Percentiles rank a stretch among this genome's conserved stretches.
Conservation (phyloP, 2,888 invertebrate genomes). For the Hartigia nigra region DNA sequence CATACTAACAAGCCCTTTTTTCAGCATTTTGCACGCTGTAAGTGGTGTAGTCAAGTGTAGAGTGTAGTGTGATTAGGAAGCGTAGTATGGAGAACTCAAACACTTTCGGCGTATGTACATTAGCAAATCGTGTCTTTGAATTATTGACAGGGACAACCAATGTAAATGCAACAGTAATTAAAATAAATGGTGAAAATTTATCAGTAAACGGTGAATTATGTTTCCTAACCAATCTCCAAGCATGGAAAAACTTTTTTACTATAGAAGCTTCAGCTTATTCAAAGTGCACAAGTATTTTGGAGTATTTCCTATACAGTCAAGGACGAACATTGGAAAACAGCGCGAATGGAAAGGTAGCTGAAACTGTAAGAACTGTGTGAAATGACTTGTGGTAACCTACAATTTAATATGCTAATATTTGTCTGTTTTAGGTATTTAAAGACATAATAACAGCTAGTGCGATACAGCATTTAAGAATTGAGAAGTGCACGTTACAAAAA, state of each 20-base stretch:
- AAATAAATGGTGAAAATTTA: constrained; percentile 72
- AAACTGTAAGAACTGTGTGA: constrained; percentile 42
- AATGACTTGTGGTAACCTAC: not conserved
- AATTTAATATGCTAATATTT: not conserved
- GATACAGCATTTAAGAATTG: constrained; percentile 68
- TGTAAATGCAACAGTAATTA: constrained; percentile 62
- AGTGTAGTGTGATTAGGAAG: not conserved
- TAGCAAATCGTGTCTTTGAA: constrained; percentile 35
- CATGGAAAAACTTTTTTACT: constrained; percentile 69
- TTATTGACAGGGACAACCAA: constrained; percentile 37
- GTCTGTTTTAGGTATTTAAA: constrained; percentile 42
- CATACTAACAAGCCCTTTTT: not conserved
- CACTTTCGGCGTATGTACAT: constrained; percentile 12
- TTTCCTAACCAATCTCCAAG: constrained; percentile 70
- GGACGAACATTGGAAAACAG: constrained; percentile 23
- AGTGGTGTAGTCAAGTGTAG: not conserved
- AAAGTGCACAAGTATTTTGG: constrained; percentile 44
- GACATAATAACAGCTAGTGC: constrained; percentile 65
- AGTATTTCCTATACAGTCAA: constrained; percentile 43
- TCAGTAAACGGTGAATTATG: constrained; percentile 73
- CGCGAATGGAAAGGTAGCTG: constrained; percentile 30
- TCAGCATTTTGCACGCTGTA: not conserved
- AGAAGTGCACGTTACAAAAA: constrained; percentile 62
- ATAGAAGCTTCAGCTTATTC: constrained; percentile 20
- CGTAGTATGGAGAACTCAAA: not conserved